phyloP scores from a whole-genome alignment of 1,140 invertebrate genomes.

The Apocrypta bakeri region DNA sequence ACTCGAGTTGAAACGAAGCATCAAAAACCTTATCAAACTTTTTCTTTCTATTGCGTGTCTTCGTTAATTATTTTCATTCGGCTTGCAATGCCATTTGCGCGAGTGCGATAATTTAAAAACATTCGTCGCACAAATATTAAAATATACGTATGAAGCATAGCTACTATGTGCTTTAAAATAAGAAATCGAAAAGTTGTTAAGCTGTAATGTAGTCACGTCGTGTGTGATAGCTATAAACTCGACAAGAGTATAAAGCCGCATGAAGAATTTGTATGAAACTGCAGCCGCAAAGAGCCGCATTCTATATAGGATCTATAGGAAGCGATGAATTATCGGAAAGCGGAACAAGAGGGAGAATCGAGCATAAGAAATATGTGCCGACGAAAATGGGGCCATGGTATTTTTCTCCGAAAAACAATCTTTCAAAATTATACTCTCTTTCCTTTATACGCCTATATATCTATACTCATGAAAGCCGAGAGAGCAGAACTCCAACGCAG shows the following conservation, averaged over 20 bases:
- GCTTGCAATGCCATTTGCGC: neutral
- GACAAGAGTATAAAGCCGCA: no score
- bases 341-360: neutral
- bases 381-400: neutral
- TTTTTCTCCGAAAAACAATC: constrained; percentile 26
- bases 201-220: neutral
- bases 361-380: constrained; percentile 4
- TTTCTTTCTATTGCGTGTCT: neutral
- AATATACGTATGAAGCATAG: neutral
- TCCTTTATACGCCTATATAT: no score
- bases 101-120: neutral
- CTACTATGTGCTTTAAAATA: neutral
- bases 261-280: neutral
- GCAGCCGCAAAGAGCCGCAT: neutral
- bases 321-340: neutral
- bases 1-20: neutral
- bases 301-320: neutral
- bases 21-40: neutral
- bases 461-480: constrained; percentile 26
- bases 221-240: neutral
- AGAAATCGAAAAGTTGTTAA: neutral
- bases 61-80: neutral
- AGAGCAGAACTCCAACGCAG: neutral
- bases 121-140: neutral
- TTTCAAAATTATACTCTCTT: constrained; percentile 21